These are phyloP conservation scores for Passer domesticus DNA, from an alignment of 2,113 vertebrate species.

Conservation along the genomic window DNA sequence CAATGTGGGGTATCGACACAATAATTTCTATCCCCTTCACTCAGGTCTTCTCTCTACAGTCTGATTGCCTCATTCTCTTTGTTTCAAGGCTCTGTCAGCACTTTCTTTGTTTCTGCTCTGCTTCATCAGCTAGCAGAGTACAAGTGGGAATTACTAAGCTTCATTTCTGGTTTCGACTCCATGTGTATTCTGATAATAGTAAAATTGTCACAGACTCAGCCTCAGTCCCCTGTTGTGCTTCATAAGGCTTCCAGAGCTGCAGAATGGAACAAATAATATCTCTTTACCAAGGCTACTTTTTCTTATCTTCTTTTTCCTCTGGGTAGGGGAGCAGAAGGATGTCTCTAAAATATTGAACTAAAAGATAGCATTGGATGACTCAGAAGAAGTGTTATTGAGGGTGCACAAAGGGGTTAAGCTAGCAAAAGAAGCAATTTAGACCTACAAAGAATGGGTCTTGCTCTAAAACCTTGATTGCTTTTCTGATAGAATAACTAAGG, in stretches of 20 bases:
- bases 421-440: not conserved
- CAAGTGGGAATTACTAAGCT: not conserved
- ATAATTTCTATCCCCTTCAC: not conserved
- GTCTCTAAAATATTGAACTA: not conserved
- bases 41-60: not conserved
- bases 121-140: not conserved
- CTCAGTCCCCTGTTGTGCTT: not conserved
- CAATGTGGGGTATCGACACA: not conserved
- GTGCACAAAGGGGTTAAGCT: not conserved
- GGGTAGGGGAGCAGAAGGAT: not conserved
- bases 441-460: not conserved
- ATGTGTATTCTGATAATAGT: not conserved
- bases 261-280: not conserved
- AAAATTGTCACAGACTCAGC: not conserved
- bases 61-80: not conserved
- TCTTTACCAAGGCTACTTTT: not conserved
- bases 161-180: not conserved
- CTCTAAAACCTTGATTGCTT: not conserved
- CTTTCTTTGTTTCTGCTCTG: slow-evolving; percentile 29
- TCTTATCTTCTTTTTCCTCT: not conserved
- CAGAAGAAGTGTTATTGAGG: not conserved
- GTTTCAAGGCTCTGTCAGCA: slow-evolving; percentile 13
- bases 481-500: slow-evolving; percentile 1
- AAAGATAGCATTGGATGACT: not conserved
- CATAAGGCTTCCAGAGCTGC: not conserved